Evolutionary conservation across 2,888 invertebrate genomes (phyloP).

Genomic region (Troides aeacus): DNA sequence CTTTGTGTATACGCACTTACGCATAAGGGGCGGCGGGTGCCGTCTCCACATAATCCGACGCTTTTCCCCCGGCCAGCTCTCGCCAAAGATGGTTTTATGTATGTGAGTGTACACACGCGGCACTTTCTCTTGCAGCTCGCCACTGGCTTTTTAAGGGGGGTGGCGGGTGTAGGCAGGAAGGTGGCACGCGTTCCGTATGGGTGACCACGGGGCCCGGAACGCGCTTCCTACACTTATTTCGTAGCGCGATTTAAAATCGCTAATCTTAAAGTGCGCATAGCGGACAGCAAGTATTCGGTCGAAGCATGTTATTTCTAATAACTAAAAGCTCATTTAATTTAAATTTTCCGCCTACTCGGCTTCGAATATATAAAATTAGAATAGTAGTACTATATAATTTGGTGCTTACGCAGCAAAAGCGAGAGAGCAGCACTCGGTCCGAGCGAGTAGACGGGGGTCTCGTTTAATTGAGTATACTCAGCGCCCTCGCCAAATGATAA

Average conservation of each 20-base stretch:
- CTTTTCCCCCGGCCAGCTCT: conserved; percentile 55
- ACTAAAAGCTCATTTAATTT: neutral
- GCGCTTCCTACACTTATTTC: conserved; percentile 34
- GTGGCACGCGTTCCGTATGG: conserved; percentile 65
- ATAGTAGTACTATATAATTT: conserved; percentile 9
- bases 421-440: conserved; percentile 20
- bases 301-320: neutral
- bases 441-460: conserved; percentile 38
- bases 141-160: conserved; percentile 80
- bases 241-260: conserved; percentile 12
- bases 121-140: conserved; percentile 82
- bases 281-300: neutral
- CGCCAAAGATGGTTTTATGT: conserved; percentile 75
- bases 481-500: conserved; percentile 75
- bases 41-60: conserved; percentile 73
- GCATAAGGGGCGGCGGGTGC: conserved; percentile 70
- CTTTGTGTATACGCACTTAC: conserved; percentile 79
- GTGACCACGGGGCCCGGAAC: conserved; percentile 77
- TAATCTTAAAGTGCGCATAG: neutral
- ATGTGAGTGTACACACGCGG: conserved; percentile 78
- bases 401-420: conserved; percentile 29
- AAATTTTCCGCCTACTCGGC: conserved; percentile 39
- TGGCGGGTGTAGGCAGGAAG: conserved; percentile 55
- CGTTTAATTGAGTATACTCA: conserved; percentile 79
- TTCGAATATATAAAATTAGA: conserved; percentile 9